Evolutionary conservation across 2,113 vertebrate species (phyloP), one percentile per base, ranked within the genome.

Genomic region (Brachyhypopomus gauderio): DNA sequence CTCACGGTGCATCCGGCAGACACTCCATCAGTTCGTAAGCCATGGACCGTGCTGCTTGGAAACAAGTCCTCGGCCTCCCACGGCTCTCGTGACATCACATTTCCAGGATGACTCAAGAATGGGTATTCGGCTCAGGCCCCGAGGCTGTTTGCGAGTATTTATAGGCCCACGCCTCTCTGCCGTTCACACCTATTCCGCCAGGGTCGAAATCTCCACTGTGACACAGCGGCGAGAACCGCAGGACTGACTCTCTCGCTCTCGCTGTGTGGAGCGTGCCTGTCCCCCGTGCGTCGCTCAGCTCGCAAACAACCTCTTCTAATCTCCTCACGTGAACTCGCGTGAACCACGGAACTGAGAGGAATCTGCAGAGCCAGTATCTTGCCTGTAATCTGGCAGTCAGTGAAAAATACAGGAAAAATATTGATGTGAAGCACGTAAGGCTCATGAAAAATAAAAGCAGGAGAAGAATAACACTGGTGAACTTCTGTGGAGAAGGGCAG

Each of bases 71-170:
- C 23, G 11, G 20, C 34, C 38, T 60, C 9, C 16, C 23, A 12
- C 63, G 14, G 62, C 4, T 70, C 12, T 71, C 36, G 60, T 58
- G 17, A 25, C 30, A 77, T 85, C 60, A 77, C 38, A 56, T 79
- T 87, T 85, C 38, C 81, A 86, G 83, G 5, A 12, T 80, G 78
- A 75, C n/a, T 74, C 70, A 80, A 23, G 58, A 87, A 45, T 34
- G 48, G 52, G 55, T 71, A 78, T 30, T 56, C 74, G 78, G 83
- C 86, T 62, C 27, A 69, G 63, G 72, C 74, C 20, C 62, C 72
- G 14, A 7, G 12, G 45, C 59, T 87, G 83, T 89, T 89, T 88
- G 87, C 81, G 60, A 16, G 86, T 88, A 91, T 89, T 91, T 90
- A 90, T 89, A 90, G 83, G 41, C 64, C 86, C 81, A 81, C 88